Percentiles rank a stretch among this genome's conserved stretches.
Evolutionary conservation across 1,140 invertebrate genomes (phyloP).

Genomic region (Patella vulgata): DNA sequence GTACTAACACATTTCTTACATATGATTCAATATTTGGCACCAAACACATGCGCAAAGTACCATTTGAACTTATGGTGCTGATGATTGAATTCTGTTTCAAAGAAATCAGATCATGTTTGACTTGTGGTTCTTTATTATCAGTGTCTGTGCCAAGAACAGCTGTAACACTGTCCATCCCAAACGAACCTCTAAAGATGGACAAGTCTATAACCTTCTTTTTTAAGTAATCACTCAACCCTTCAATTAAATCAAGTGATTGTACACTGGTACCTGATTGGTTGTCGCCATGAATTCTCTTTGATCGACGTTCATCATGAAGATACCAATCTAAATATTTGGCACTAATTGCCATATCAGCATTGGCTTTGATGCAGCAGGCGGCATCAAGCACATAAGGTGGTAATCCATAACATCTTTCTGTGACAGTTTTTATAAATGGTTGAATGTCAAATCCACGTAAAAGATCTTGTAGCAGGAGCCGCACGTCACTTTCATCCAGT

Average conservation of each 20-base stretch:
- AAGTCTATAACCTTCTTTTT: background rate
- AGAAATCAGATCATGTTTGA: background rate
- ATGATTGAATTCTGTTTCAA: background rate
- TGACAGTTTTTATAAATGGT: background rate
- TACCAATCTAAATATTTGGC: background rate
- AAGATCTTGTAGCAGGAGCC: background rate
- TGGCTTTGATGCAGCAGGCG: background rate
- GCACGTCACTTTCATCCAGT: background rate
- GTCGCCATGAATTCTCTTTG: background rate
- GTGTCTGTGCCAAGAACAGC: background rate
- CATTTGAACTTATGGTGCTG: background rate
- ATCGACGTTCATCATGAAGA: background rate
- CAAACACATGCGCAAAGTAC: background rate
- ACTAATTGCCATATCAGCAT: background rate
- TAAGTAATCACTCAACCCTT: background rate
- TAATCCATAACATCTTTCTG: background rate
- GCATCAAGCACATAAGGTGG: constrained; percentile 7
- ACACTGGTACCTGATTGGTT: background rate
- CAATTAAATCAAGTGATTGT: background rate
- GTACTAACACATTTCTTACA: background rate
- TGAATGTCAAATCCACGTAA: background rate
- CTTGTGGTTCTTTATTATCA: background rate
- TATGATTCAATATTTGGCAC: background rate
- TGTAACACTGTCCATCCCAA: background rate
- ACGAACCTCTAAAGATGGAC: constrained; percentile 4